Percentiles rank a stretch among this genome's conserved stretches.
phyloP scores from a whole-genome alignment of 2,888 invertebrate genomes.

The Parnassius apollo region DNA sequence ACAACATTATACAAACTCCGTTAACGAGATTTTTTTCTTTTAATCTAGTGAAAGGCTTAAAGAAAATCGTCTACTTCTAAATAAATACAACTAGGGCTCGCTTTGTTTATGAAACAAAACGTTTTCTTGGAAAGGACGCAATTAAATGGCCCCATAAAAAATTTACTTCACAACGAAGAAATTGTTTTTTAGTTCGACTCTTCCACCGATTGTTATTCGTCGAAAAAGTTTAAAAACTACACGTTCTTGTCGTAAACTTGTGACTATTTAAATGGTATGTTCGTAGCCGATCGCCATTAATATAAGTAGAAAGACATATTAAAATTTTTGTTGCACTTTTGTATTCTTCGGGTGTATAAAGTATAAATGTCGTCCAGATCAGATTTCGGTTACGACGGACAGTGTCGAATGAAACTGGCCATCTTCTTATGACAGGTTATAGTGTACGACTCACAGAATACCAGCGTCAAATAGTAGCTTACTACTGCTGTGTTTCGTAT shows the following conservation, averaged over 20 bases:
- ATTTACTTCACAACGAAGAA: conserved; percentile 4
- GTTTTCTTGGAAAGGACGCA: conserved; percentile 7
- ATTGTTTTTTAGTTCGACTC: conserved; percentile 16
- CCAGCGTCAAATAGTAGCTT: no score
- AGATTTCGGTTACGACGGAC: no score
- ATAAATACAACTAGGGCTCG: conserved; percentile 1
- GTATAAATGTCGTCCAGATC: no score
- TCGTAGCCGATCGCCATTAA: background rate
- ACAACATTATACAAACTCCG: background rate
- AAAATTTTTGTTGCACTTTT: background rate
- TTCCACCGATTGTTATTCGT: conserved; percentile 22
- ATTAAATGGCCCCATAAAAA: conserved; percentile 16
- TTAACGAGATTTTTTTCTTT: background rate
- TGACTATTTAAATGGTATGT: background rate
- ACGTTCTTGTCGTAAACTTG: background rate
- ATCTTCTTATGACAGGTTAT: no score
- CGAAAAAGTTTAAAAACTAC: conserved; percentile 24
- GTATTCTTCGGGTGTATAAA: no score
- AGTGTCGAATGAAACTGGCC: no score
- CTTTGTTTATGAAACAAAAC: conserved; percentile 8
- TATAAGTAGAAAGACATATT: background rate
- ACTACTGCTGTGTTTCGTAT: no score
- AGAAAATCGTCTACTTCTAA: conserved; percentile 4
- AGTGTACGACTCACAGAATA: no score
- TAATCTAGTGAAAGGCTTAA: background rate